Percentiles rank a stretch among this genome's conserved stretches.
phyloP scores from a whole-genome alignment of 2,888 invertebrate genomes.

The Apamea anceps region DNA sequence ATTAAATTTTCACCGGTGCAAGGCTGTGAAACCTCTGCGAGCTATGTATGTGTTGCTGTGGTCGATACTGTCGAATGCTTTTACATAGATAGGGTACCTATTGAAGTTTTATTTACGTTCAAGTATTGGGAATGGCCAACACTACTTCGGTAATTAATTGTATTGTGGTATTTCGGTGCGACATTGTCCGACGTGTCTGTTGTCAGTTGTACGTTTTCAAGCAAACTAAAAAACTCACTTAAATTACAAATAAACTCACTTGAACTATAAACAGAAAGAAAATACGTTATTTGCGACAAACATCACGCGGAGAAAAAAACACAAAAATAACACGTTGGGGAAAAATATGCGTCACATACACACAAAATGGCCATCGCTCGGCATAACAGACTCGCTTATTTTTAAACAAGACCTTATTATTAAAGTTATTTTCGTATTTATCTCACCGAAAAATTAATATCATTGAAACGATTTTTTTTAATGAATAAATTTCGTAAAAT shows the following conservation, averaged over 20 bases:
- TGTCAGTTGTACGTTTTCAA: not conserved
- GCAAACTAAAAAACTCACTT: not conserved
- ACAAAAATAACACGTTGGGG: too few species aligned
- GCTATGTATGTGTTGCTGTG: not conserved
- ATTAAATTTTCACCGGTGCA: slow-evolving; percentile 20
- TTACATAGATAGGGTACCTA: slow-evolving; percentile 5
- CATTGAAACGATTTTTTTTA: not conserved
- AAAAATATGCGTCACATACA: too few species aligned
- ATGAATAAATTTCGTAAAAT: too few species aligned
- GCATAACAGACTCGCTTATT: not conserved
- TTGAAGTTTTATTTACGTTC: slow-evolving; percentile 6
- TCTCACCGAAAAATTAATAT: not conserved
- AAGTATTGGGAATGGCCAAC: slow-evolving; percentile 4
- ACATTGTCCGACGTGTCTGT: not conserved
- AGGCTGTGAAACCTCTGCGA: slow-evolving; percentile 3
- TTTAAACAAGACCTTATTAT: not conserved
- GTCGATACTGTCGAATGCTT: slow-evolving; percentile 27
- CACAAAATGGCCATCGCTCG: too few species aligned
- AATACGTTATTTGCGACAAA: not conserved
- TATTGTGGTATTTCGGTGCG: not conserved
- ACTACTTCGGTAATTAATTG: slow-evolving; percentile 17
- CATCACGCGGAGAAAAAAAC: too few species aligned
- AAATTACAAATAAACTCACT: not conserved
- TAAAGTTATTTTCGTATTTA: not conserved
- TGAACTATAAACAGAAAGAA: not conserved